phyloP scores from a whole-genome alignment of 2,888 invertebrate genomes.

The Yponomeuta sedellus region DNA sequence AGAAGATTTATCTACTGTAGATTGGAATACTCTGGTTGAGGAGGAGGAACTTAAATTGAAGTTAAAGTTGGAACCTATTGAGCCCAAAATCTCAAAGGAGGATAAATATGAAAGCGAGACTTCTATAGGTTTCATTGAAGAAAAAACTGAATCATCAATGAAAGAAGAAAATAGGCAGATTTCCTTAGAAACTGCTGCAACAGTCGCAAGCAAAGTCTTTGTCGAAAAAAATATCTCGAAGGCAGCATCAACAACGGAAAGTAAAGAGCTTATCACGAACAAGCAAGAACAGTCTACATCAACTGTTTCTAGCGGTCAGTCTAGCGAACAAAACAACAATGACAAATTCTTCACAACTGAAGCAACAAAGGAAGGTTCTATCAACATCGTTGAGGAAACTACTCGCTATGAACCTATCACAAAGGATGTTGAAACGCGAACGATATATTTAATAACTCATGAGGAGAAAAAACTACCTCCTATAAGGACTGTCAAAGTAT shows the following conservation, averaged over 20 bases:
- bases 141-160: constrained; percentile 35
- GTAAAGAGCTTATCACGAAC: neutral
- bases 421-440: constrained; percentile 55
- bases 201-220: constrained; percentile 22
- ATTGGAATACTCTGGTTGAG: constrained; percentile 63
- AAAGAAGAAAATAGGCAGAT: constrained; percentile 21
- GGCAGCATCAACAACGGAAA: neutral
- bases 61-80: neutral
- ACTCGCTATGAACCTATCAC: constrained; percentile 44
- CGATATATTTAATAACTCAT: constrained; percentile 82
- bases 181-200: constrained; percentile 19
- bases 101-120: neutral
- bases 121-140: constrained; percentile 61
- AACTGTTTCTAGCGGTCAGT: constrained; percentile 25
- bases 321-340: constrained; percentile 63
- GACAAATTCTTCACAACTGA: constrained; percentile 49
- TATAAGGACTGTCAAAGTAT: constrained; percentile 72
- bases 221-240: neutral
- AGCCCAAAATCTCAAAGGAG: constrained; percentile 30
- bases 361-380: constrained; percentile 39
- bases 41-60: constrained; percentile 43
- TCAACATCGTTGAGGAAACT: constrained; percentile 50
- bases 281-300: constrained; percentile 23
- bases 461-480: constrained; percentile 83
- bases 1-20: constrained; percentile 35